phyloP scores from a whole-genome alignment of 2,797 vertebrate species.

The Myotis myotis region DNA sequence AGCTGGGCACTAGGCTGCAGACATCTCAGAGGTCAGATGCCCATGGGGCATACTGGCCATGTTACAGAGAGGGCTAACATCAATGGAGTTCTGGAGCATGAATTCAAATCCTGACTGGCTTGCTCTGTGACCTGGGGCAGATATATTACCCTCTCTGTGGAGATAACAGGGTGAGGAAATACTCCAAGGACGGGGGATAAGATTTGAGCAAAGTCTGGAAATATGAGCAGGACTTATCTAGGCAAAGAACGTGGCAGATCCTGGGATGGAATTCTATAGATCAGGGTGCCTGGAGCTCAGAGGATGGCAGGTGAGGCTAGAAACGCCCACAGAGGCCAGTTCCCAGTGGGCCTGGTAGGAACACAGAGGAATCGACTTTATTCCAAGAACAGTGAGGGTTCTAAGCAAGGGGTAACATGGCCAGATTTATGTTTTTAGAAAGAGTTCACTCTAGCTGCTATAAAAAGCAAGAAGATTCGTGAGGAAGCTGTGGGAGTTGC shows the following conservation, averaged over 20 bases:
- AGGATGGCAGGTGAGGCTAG: neutral
- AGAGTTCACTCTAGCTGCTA: neutral
- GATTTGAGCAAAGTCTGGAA: neutral
- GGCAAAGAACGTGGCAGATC: neutral
- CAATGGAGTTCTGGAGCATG: neutral
- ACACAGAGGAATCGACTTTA: neutral
- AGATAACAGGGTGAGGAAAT: neutral
- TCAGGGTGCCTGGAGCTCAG: neutral
- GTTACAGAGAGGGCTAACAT: neutral
- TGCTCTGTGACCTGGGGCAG: neutral
- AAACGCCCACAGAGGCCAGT: neutral
- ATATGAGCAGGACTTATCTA: neutral
- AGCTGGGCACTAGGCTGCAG: neutral
- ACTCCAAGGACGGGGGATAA: neutral
- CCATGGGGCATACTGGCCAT: neutral
- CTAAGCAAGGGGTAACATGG: neutral
- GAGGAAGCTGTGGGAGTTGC: neutral
- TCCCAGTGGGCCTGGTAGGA: neutral
- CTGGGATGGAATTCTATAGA: neutral
- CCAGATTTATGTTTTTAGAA: neutral
- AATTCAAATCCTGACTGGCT: constrained; percentile 20
- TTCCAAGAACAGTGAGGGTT: neutral
- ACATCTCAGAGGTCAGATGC: neutral
- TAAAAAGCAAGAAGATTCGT: neutral
- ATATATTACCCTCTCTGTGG: neutral